Conservation (phyloP, 2,888 invertebrate genomes). For the Mylabris sibirica region DNA sequence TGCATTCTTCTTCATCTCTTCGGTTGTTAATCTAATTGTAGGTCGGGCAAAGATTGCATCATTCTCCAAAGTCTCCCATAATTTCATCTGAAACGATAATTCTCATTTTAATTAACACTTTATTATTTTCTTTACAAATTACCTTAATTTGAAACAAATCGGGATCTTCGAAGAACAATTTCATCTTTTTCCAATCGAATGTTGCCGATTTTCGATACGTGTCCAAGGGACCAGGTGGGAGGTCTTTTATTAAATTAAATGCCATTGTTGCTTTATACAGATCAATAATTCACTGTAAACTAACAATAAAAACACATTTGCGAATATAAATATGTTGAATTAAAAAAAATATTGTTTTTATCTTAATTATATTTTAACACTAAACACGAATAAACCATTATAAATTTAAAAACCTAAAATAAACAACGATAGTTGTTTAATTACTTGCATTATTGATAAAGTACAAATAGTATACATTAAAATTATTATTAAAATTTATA, state of each 20-base stretch:
- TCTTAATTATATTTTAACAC: too few species aligned
- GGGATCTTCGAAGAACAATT: conserved; percentile 77
- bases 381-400: too few species aligned
- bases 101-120: neutral
- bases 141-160: conserved; percentile 82
- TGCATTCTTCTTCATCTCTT: conserved; percentile 76
- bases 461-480: too few species aligned
- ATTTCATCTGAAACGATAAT: conserved; percentile 68
- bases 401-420: too few species aligned
- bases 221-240: conserved; percentile 80
- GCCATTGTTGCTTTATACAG: conserved; percentile 52
- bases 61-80: conserved; percentile 79
- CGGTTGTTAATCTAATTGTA: conserved; percentile 68
- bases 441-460: too few species aligned
- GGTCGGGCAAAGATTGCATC: conserved; percentile 81
- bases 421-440: too few species aligned
- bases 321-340: too few species aligned
- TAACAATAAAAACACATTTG: neutral
- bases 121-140: conserved; percentile 26
- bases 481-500: neutral
- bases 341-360: too few species aligned
- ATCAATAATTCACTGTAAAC: neutral
- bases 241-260: conserved; percentile 71
- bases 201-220: conserved; percentile 78
- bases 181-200: conserved; percentile 88